phyloP scores from a whole-genome alignment of 2,888 invertebrate genomes.

The Caenorhabditis angaria region DNA sequence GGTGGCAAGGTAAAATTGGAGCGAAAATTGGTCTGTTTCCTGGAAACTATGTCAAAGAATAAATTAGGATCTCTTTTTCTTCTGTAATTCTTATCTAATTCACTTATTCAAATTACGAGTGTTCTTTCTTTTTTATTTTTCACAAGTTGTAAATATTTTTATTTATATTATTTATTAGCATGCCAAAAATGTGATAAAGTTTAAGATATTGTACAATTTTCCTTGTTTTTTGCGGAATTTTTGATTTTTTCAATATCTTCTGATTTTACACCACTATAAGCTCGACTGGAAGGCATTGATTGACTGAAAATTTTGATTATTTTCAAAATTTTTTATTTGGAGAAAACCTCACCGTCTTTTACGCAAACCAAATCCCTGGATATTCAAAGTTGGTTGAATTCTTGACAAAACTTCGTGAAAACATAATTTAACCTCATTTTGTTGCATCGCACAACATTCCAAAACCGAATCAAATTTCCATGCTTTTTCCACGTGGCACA shows the following conservation, averaged over 20 bases:
- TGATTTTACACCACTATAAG: constrained; percentile 40
- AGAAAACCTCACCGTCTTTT: constrained; percentile 25
- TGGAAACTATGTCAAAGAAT: constrained; percentile 78
- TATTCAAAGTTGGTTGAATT: constrained; percentile 36
- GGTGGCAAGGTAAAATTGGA: constrained; percentile 79
- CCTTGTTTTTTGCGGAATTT: constrained; percentile 21
- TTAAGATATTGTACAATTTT: constrained; percentile 22
- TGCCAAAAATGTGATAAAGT: constrained; percentile 16
- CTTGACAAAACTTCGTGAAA: constrained; percentile 28
- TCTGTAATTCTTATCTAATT: constrained; percentile 1
- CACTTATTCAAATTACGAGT: background rate
- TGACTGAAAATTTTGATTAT: constrained; percentile 34
- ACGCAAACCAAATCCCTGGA: constrained; percentile 23
- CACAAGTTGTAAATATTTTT: background rate
- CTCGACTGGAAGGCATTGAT: constrained; percentile 50
- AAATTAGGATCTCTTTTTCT: constrained; percentile 7
- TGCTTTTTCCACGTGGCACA: constrained; percentile 9
- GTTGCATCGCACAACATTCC: constrained; percentile 48
- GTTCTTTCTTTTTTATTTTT: background rate
- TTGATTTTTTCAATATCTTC: constrained; percentile 45
- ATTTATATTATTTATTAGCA: constrained; percentile 4
- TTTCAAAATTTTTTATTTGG: background rate
- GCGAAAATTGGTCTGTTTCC: constrained; percentile 79
- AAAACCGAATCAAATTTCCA: constrained; percentile 24
- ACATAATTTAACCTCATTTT: constrained; percentile 47